Base-by-base conservation (phyloP, 1,140 invertebrate species). In the Drosophila pallidifrons region DNA sequence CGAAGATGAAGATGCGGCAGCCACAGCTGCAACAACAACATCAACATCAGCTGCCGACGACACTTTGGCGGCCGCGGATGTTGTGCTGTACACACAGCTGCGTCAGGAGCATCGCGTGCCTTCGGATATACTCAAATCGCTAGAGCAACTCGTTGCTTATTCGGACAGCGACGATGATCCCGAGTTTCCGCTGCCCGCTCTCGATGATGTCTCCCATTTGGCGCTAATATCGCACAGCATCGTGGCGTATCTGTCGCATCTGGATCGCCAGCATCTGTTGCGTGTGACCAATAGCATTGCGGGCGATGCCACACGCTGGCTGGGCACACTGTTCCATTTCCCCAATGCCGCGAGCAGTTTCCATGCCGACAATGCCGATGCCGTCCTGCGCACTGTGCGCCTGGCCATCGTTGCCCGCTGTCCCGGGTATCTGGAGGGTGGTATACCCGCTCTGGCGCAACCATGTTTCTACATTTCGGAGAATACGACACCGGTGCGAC, bases 161-260 rank as follows among this genome's bases (percentile, higher is more conserved):
- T 81, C 92, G 10, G 92, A 92, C 52, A 91, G 81, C 45, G 92
- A 92, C 7, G 92, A 92, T 38, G 92, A 92, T 59, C 79, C 89
- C 0, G 92, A 92, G 57, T 92, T 92, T 47, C 91, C 89, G 25
- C 47, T 92, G 65, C 92, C 92, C 8, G 91, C 85, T 1, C 52
- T 93, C 3, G 92, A 93, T 58, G 92, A 93, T 67, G 91, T 93
- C 46, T 92, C 92, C 60, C 91, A 92, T 58, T 71, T 92, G 68
- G 92, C 92, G 11, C 71, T 93, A 1, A 91, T 93, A 8, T 92
- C 92, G 55, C 92, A 92, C 70, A 92, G 92, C 69, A 92, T 93
- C 49, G 81, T 92, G 1, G 90, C 92, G 1, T 92, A 93, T 55
- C 35, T 93, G 6, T 92, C 86, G 43, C 90, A 93, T 20, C 61